Percentiles rank a stretch among this genome's conserved stretches.
phyloP scores from a whole-genome alignment of 2,888 invertebrate genomes.

The Busseola fusca region DNA sequence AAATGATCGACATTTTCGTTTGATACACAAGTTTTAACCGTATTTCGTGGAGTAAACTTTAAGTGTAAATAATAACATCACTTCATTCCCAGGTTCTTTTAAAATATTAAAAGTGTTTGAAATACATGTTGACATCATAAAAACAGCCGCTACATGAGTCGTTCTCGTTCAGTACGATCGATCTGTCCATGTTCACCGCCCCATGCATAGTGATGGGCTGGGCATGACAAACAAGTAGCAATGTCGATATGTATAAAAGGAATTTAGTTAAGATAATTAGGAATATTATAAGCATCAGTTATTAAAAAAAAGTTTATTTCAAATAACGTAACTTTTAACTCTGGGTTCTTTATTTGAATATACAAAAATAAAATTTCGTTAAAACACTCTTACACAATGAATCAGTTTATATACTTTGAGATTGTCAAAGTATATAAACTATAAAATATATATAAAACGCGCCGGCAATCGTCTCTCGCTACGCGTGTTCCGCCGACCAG shows the following conservation, averaged over 20 bases:
- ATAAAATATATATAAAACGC: too few species aligned
- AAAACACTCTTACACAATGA: too few species aligned
- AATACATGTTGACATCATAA: conserved; percentile 82
- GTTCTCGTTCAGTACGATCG: conserved; percentile 61
- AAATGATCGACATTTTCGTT: conserved; percentile 49
- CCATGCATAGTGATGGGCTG: conserved; percentile 48
- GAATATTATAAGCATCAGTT: not conserved
- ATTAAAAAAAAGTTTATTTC: not conserved
- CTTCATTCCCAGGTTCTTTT: conserved; percentile 48
- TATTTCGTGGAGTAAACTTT: conserved; percentile 44
- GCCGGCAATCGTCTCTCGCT: too few species aligned
- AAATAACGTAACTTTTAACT: too few species aligned
- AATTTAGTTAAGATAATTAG: not conserved
- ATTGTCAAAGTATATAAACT: too few species aligned
- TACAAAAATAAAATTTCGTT: too few species aligned
- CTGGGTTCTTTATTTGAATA: too few species aligned
- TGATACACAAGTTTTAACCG: conserved; percentile 39
- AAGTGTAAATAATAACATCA: conserved; percentile 44
- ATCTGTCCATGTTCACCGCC: conserved; percentile 62
- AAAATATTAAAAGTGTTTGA: conserved; percentile 59
- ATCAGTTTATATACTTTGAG: too few species aligned
- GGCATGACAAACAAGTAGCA: not conserved
- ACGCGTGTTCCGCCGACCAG: too few species aligned
- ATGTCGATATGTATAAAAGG: conserved; percentile 21
- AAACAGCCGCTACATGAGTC: conserved; percentile 74